Base-by-base conservation (phyloP, 2,797 vertebrate genomes). In the Eremophila alpestris region DNA sequence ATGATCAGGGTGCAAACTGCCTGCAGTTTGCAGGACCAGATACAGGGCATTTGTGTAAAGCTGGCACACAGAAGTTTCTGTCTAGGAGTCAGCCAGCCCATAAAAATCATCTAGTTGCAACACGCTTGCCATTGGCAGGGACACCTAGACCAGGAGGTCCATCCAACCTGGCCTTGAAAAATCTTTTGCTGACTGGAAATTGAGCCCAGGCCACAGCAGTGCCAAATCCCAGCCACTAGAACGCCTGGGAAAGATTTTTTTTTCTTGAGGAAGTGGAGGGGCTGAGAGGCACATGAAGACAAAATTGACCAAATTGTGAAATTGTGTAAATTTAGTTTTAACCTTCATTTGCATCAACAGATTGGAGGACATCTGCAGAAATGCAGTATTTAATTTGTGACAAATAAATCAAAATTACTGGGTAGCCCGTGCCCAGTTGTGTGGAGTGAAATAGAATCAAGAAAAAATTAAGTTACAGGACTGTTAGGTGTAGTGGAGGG, bases 251-350 rank as follows among this genome's bases (percentile, higher is more conserved):
- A 73, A 30, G 9, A 52, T 14, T 34, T 41, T 22, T 11, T 26
- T 17, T 30, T 19, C 70, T 46, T 13, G 3, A 2, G 17, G 16
- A 13, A 6, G 3, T 60, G 11, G 3, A 26, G 4, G 4, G 3
- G 1, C 3, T 52, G 19, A 60, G 40, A 43, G 7, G 15, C 6
- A 8, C 36, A 32, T 15, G 16, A 73, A 8, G 38, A 70, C 30
- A 87, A 30, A 83, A 70, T 8, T 36, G 30, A 7, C 29, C 51
- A 41, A 18, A 51, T 36, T 68, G 15, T 65, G 3, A 41, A 18
- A 51, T 40, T 68, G 16, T 65, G 3, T 59, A 5, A 34, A 29
- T 73, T 73, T 60, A 13, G 14, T 76, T 34, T 83, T 69, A 60
- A 38, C 10, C 12, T 76, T 77, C 22, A 24, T 46, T 82, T 77